Percentiles rank a stretch among this genome's conserved stretches.
These are phyloP conservation scores for Lonchura striata DNA, from an alignment of 2,113 vertebrate genomes.

Conservation along the genomic window DNA sequence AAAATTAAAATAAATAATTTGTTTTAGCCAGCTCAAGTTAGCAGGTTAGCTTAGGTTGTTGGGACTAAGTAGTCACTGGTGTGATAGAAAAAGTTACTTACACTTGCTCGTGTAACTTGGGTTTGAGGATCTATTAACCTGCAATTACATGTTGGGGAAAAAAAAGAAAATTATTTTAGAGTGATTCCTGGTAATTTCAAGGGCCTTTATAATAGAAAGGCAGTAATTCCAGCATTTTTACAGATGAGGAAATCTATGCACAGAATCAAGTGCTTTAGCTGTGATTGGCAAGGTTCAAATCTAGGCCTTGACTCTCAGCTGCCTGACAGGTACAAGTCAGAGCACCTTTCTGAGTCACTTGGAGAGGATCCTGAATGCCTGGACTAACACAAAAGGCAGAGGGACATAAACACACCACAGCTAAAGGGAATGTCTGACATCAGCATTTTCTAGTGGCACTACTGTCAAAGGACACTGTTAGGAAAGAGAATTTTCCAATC, in stretches of 20 bases:
- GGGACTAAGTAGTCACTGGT: not conserved
- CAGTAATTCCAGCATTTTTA: not conserved
- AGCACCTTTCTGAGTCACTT: not conserved
- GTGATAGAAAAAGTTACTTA: constrained; percentile 74
- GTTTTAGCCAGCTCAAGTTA: not conserved
- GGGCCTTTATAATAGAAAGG: not conserved
- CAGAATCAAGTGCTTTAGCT: not conserved
- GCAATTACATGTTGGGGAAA: not conserved
- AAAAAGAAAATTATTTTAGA: not conserved
- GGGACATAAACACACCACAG: too few species aligned
- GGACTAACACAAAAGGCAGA: too few species aligned
- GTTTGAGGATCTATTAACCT: constrained; percentile 98
- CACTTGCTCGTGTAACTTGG: constrained; percentile 90
- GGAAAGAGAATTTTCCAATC: not conserved
- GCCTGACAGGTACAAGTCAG: rapidly evolving
- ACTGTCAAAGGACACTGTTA: not conserved
- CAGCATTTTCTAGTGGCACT: not conserved
- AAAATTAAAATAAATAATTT: not conserved
- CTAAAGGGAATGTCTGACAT: not conserved
- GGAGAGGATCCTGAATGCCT: rapidly evolving
- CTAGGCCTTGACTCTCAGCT: not conserved
- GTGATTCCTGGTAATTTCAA: not conserved
- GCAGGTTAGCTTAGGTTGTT: not conserved
- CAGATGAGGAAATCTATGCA: not conserved
- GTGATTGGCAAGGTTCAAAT: not conserved